Percentiles rank a stretch among this genome's conserved stretches.
Conservation (phyloP, 2,888 invertebrate genomes). For the Machimus rusticus region DNA sequence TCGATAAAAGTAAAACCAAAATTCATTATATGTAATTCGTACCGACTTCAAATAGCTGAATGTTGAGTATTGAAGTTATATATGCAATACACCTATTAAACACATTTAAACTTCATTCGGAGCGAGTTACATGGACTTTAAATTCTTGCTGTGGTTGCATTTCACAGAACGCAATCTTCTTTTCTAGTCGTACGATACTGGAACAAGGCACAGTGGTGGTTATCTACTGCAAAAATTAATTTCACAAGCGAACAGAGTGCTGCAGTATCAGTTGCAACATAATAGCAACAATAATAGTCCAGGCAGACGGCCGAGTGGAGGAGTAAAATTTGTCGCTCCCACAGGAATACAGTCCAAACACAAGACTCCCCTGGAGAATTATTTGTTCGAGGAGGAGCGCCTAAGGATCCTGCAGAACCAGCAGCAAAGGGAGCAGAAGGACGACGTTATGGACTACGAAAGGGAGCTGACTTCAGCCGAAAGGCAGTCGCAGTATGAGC, state of each 20-base stretch:
- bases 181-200: conserved; percentile 48
- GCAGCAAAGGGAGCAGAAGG: conserved; percentile 63
- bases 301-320: conserved; percentile 39
- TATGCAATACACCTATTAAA: background rate
- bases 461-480: conserved; percentile 60
- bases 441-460: conserved; percentile 57
- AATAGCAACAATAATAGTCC: conserved; percentile 44
- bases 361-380: conserved; percentile 53
- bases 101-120: background rate
- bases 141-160: background rate
- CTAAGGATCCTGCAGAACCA: conserved; percentile 61
- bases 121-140: background rate
- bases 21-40: background rate
- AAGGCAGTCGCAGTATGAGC: conserved; percentile 56
- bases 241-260: conserved; percentile 61
- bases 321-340: conserved; percentile 49
- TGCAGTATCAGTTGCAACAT: conserved; percentile 54
- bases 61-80: too few species aligned
- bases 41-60: background rate
- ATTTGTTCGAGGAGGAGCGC: conserved; percentile 61
- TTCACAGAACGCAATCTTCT: background rate
- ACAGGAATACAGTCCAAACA: conserved; percentile 50
- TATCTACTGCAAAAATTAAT: conserved; percentile 60
- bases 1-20: conserved; percentile 16
- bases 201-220: conserved; percentile 56